These are phyloP conservation scores for Heliconius erato DNA, from an alignment of 2,888 invertebrate species.

Conservation along the genomic window DNA sequence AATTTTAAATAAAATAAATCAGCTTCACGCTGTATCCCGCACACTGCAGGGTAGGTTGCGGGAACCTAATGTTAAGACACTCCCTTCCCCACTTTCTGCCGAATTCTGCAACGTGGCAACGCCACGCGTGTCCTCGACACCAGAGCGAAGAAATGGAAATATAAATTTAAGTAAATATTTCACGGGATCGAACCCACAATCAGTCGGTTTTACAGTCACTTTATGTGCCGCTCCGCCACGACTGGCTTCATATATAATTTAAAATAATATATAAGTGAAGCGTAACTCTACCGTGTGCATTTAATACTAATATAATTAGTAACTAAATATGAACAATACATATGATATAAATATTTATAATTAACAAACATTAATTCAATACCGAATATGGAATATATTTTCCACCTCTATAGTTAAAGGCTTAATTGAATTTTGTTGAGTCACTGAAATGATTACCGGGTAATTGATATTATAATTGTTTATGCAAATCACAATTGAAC, in stretches of 20 bases:
- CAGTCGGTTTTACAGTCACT: too few relatives aligned
- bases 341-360: conserved; percentile 45
- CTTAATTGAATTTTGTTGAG: conserved; percentile 71
- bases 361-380: conserved; percentile 62
- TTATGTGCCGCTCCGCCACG: too few relatives aligned
- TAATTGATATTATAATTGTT: conserved; percentile 71
- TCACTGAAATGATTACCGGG: conserved; percentile 62
- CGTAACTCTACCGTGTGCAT: background rate
- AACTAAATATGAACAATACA: conserved; percentile 23
- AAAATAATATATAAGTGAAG: conserved; percentile 1
- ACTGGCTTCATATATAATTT: background rate
- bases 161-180: too few relatives aligned
- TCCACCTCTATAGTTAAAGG: conserved; percentile 65
- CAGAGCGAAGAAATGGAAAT: too few relatives aligned
- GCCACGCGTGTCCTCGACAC: too few relatives aligned
- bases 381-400: conserved; percentile 66
- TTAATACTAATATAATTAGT: conserved; percentile 20
- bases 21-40: too few relatives aligned
- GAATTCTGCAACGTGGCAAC: too few relatives aligned
- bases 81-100: too few relatives aligned
- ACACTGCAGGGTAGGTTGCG: too few relatives aligned
- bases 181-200: too few relatives aligned
- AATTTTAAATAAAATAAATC: too few relatives aligned
- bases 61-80: too few relatives aligned
- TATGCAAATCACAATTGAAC: conserved; percentile 56